phyloP scores from a whole-genome alignment of 2,888 invertebrate genomes.

The Pollenia labialis region DNA sequence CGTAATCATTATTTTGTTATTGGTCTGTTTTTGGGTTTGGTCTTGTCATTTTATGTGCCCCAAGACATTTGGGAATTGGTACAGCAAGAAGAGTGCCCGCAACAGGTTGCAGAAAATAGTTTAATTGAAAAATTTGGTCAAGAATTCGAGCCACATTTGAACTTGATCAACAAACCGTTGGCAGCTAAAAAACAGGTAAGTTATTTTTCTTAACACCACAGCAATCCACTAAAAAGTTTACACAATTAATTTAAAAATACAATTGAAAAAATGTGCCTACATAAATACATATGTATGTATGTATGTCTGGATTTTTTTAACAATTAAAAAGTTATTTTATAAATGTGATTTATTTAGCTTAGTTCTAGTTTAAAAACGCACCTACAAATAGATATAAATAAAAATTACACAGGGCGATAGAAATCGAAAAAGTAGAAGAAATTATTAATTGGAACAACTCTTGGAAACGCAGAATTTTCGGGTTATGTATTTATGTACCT shows the following conservation, averaged over 20 bases:
- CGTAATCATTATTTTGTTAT: slow-evolving; percentile 83
- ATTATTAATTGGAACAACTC: too few species aligned
- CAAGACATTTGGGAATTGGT: slow-evolving; percentile 83
- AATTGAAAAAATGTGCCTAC: background rate
- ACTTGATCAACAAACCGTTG: slow-evolving; percentile 84
- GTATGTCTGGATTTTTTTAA: too few species aligned
- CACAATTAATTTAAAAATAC: background rate
- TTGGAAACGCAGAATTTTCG: too few species aligned
- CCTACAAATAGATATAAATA: too few species aligned
- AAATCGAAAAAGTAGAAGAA: too few species aligned
- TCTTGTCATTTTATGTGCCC: slow-evolving; percentile 83
- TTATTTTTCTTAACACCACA: slow-evolving; percentile 37
- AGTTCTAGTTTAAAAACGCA: too few species aligned
- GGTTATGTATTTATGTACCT: too few species aligned
- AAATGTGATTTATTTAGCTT: too few species aligned
- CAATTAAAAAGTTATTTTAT: too few species aligned
- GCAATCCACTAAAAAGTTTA: background rate
- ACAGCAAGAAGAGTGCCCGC: slow-evolving; percentile 84
- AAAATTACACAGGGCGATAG: too few species aligned
- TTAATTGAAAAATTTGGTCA: slow-evolving; percentile 83
- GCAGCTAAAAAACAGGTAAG: slow-evolving; percentile 84
- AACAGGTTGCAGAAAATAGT: slow-evolving; percentile 82
- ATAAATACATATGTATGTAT: too few species aligned
- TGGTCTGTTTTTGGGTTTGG: slow-evolving; percentile 82
- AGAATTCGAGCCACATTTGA: slow-evolving; percentile 84